Evolutionary conservation across 2,113 vertebrate genomes (phyloP).

Genomic region (Neogobius melanostomus): DNA sequence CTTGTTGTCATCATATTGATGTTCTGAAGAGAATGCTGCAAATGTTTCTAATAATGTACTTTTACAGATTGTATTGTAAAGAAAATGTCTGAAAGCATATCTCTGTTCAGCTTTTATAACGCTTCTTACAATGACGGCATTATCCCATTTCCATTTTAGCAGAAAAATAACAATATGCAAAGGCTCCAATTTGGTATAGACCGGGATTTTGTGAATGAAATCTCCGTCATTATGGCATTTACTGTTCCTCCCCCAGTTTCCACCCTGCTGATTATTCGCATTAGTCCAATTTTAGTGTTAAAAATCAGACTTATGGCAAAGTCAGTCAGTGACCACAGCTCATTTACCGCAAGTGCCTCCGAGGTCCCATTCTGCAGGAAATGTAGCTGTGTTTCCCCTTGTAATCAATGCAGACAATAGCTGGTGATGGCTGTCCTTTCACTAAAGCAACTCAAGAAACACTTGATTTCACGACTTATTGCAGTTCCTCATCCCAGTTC

Average conservation of each 20-base stretch:
- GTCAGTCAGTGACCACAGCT: constrained; percentile 41
- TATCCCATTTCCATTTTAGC: constrained; percentile 40
- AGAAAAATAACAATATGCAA: constrained; percentile 67
- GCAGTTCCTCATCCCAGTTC: constrained; percentile 17
- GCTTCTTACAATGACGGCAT: constrained; percentile 31
- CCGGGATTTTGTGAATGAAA: constrained; percentile 42
- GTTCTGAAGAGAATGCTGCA: constrained; percentile 42
- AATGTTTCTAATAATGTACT: constrained; percentile 21
- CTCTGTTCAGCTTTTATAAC: constrained; percentile 27
- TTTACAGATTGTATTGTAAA: constrained; percentile 16
- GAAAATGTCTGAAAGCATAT: constrained; percentile 19
- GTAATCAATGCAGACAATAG: constrained; percentile 10
- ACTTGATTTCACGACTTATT: constrained; percentile 16
- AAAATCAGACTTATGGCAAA: neutral
- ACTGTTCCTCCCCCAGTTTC: constrained; percentile 8
- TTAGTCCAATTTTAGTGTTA: neutral
- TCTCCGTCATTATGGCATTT: constrained; percentile 29
- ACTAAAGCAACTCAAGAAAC: neutral
- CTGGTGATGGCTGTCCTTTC: neutral
- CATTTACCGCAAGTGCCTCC: constrained; percentile 79
- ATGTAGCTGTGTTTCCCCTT: constrained; percentile 32
- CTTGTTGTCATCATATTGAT: constrained; percentile 57
- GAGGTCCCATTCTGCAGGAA: constrained; percentile 49
- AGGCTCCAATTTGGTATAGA: constrained; percentile 29
- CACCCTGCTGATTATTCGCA: neutral